These are phyloP conservation scores for Catostomus latipinnis DNA, from an alignment of 2,797 vertebrate genomes.

Conservation along the genomic window DNA sequence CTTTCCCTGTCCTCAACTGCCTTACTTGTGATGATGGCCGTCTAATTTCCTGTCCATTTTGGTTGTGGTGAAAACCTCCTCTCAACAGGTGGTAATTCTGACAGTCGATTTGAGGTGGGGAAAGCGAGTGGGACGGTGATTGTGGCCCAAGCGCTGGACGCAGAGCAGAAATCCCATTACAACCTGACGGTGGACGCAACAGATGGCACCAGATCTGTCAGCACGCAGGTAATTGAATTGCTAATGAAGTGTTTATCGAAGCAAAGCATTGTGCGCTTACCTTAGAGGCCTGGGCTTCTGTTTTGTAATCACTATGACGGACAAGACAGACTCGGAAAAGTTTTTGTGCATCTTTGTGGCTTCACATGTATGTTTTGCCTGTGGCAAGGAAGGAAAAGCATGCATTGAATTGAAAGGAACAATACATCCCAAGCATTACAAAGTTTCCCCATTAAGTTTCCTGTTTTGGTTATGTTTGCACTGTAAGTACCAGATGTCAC, in stretches of 20 bases:
- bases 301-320: slow-evolving; percentile 31
- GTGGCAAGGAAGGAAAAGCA: slow-evolving; percentile 18
- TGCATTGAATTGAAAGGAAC: neutral
- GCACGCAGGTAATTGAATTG: slow-evolving; percentile 90
- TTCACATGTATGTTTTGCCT: neutral
- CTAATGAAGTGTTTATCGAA: slow-evolving; percentile 65
- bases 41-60: slow-evolving; percentile 71
- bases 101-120: slow-evolving; percentile 97
- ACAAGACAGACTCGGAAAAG: neutral
- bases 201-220: slow-evolving; percentile 91
- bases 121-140: slow-evolving; percentile 95
- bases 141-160: slow-evolving; percentile 91
- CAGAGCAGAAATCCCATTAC: slow-evolving; percentile 96
- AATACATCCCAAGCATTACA: slow-evolving; percentile 3
- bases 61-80: slow-evolving; percentile 67
- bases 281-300: slow-evolving; percentile 15
- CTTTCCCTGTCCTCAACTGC: slow-evolving; percentile 37
- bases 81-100: slow-evolving; percentile 92
- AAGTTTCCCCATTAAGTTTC: slow-evolving; percentile 21
- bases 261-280: slow-evolving; percentile 30
- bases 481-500: slow-evolving; percentile 18
- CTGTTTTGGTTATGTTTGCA: slow-evolving; percentile 11
- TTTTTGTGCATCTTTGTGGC: slow-evolving; percentile 25
- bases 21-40: slow-evolving; percentile 47
- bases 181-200: slow-evolving; percentile 98